These are phyloP conservation scores for Dynastes grantii DNA, from an alignment of 2,888 invertebrate genomes.

Conservation along the genomic window DNA sequence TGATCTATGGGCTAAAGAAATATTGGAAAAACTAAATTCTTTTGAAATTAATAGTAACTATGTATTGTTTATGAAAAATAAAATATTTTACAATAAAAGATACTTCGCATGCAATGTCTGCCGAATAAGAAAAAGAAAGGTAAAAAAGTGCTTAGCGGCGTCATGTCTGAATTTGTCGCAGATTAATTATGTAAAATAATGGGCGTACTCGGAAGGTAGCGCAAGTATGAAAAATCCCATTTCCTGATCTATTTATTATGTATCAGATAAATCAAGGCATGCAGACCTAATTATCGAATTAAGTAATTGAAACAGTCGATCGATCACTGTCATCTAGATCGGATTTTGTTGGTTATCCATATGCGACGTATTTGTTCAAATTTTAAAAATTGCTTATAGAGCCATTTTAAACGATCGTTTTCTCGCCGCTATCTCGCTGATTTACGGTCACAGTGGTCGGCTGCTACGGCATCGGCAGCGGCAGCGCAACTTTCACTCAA, in stretches of 20 bases:
- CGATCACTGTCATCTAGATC: slow-evolving; percentile 17
- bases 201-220: too few species aligned
- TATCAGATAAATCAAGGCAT: slow-evolving; percentile 9
- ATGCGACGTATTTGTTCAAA: slow-evolving; percentile 21
- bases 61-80: too few species aligned
- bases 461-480: not conserved
- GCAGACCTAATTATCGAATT: slow-evolving; percentile 1
- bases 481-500: slow-evolving; percentile 43
- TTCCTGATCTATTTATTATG: slow-evolving; percentile 9
- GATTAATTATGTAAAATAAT: too few species aligned
- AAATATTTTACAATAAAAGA: too few species aligned
- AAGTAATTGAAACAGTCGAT: slow-evolving; percentile 25
- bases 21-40: too few species aligned
- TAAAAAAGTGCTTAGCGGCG: too few species aligned
- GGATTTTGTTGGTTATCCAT: slow-evolving; percentile 25
- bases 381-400: slow-evolving; percentile 20
- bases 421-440: slow-evolving; percentile 29
- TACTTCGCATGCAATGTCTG: too few species aligned
- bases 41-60: too few species aligned
- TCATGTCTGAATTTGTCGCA: too few species aligned
- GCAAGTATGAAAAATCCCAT: not conserved
- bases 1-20: too few species aligned
- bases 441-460: slow-evolving; percentile 30
- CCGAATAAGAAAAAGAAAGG: too few species aligned
- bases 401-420: slow-evolving; percentile 28